Conservation (phyloP, 2,113 vertebrate species). For the Brachypodius melanocephalos region DNA sequence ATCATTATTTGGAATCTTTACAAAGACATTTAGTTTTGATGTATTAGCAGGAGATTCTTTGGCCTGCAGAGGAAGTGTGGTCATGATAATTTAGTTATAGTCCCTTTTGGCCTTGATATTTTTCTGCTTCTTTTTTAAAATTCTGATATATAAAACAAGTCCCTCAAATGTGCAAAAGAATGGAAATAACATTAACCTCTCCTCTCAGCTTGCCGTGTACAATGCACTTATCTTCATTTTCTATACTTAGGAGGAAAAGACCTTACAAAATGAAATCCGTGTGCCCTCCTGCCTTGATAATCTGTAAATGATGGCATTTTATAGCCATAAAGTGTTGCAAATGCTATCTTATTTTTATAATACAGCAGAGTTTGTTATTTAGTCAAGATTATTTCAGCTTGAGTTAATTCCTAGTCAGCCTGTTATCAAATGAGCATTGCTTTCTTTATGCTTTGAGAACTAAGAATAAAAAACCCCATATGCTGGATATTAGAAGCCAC, state of each 20-base stretch:
- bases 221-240: background rate
- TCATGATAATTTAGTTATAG: background rate
- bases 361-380: background rate
- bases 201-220: background rate
- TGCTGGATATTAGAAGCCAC: background rate
- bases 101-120: background rate
- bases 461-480: background rate
- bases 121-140: background rate
- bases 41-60: background rate
- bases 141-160: background rate
- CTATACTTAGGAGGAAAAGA: background rate
- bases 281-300: background rate
- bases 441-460: background rate
- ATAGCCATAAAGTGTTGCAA: background rate
- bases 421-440: background rate
- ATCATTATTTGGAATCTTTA: slow-evolving; percentile 14
- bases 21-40: slow-evolving; percentile 12
- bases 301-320: slow-evolving; percentile 16
- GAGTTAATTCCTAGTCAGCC: background rate
- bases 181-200: background rate
- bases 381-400: background rate
- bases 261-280: background rate
- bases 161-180: background rate
- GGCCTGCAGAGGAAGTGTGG: background rate
- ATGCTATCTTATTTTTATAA: background rate